Evolutionary conservation across 92 coral and sea anemone species (phyloP).

Genomic region (Epizoanthus scotinus): DNA sequence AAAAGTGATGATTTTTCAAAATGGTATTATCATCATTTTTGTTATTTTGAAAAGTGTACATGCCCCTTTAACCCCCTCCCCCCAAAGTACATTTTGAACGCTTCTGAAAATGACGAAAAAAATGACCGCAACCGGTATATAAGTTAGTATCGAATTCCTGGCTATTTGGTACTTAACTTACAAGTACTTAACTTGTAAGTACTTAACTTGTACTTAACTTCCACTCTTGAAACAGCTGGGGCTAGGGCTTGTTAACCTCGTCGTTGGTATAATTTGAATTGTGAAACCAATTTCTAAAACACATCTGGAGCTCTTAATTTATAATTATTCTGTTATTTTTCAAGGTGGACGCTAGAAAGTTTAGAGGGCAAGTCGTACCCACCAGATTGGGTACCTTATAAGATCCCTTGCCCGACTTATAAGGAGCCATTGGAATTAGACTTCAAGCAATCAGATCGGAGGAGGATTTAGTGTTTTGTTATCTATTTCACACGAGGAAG

Average conservation of each 20-base stretch:
- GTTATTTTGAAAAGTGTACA: too few relatives aligned
- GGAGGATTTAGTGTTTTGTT: slow-evolving; percentile 1
- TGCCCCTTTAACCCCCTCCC: too few relatives aligned
- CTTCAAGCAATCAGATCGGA: slow-evolving; percentile 1
- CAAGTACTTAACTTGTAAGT: too few relatives aligned
- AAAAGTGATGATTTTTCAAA: too few relatives aligned
- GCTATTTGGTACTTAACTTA: neutral
- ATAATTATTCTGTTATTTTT: neutral
- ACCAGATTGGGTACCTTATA: neutral
- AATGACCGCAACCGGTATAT: neutral
- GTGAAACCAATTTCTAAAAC: neutral
- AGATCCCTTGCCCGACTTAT: neutral
- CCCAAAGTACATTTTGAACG: too few relatives aligned
- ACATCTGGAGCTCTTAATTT: neutral
- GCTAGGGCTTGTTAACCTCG: too few relatives aligned
- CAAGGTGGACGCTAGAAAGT: slow-evolving; percentile 14
- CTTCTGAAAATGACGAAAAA: too few relatives aligned
- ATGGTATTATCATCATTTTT: too few relatives aligned
- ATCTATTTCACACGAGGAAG: neutral
- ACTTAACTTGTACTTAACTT: too few relatives aligned
- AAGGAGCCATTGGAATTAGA: neutral
- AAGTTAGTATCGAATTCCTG: neutral
- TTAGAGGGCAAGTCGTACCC: neutral
- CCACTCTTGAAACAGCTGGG: too few relatives aligned
- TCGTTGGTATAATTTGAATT: neutral